These are phyloP conservation scores for Tipula lateralis DNA, from an alignment of 2,888 invertebrate species.

Conservation along the genomic window DNA sequence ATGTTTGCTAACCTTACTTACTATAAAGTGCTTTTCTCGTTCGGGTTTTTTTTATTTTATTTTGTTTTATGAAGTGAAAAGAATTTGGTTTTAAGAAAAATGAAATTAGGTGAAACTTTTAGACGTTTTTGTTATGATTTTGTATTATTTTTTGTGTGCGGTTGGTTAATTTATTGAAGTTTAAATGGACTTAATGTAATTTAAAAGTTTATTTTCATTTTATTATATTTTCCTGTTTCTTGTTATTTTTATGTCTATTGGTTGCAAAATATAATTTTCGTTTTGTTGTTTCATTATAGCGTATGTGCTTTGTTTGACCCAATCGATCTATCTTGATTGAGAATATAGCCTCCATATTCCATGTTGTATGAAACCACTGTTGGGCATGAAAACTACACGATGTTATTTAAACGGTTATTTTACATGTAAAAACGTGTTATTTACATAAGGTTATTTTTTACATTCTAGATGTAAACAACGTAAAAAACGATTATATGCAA, in stretches of 20 bases:
- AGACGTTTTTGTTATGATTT: neutral
- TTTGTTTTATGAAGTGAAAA: neutral
- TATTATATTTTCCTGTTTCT: too few relatives aligned
- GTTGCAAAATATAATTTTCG: neutral
- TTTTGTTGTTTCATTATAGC: neutral
- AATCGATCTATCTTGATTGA: too few relatives aligned
- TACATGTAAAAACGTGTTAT: too few relatives aligned
- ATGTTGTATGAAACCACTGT: too few relatives aligned
- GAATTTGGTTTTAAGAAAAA: neutral
- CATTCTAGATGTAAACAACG: too few relatives aligned
- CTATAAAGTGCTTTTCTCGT: neutral
- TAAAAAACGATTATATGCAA: too few relatives aligned
- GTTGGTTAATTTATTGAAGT: slow-evolving; percentile 1
- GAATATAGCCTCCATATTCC: too few relatives aligned
- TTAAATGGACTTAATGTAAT: slow-evolving; percentile 2
- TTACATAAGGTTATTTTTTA: too few relatives aligned
- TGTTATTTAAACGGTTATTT: too few relatives aligned
- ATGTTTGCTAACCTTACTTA: neutral
- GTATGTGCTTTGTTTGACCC: too few relatives aligned
- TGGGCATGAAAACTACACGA: too few relatives aligned
- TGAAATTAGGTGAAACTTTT: neutral
- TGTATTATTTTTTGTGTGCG: neutral
- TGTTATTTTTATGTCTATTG: neutral
- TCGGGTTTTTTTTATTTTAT: neutral
- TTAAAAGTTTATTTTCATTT: neutral